These are phyloP conservation scores for Cephus cinctus DNA, from an alignment of 1,140 invertebrate species.

Conservation along the genomic window DNA sequence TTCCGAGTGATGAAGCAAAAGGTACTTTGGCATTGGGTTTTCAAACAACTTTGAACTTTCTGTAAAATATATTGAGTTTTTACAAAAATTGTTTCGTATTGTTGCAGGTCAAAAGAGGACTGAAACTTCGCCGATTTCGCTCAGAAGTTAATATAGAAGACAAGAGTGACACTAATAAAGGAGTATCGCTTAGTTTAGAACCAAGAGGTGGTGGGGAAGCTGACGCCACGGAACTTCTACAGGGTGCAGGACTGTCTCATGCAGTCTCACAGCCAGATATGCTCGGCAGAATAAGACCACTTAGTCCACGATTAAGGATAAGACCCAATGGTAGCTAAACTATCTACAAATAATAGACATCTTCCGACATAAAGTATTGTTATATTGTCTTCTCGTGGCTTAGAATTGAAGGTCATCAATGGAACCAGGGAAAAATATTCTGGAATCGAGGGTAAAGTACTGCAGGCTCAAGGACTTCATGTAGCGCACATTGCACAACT, in stretches of 20 bases:
- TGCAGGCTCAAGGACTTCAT: slow-evolving; percentile 51
- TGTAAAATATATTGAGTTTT: neutral
- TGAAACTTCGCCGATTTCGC: slow-evolving; percentile 49
- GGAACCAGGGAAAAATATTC: slow-evolving; percentile 44
- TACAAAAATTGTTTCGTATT: neutral
- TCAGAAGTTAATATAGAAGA: slow-evolving; percentile 54
- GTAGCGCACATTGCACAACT: slow-evolving; percentile 47
- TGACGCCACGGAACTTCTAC: slow-evolving; percentile 49
- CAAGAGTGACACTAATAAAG: slow-evolving; percentile 37
- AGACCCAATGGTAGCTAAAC: slow-evolving; percentile 39
- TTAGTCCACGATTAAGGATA: slow-evolving; percentile 36
- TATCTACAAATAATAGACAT: no score
- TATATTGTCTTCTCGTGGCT: neutral
- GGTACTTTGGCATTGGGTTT: slow-evolving; percentile 22
- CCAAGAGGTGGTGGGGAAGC: slow-evolving; percentile 47
- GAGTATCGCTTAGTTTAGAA: slow-evolving; percentile 43
- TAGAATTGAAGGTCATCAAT: slow-evolving; percentile 40
- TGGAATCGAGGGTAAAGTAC: slow-evolving; percentile 48
- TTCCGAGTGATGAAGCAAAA: slow-evolving; percentile 52
- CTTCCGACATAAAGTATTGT: no score
- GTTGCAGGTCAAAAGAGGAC: slow-evolving; percentile 46
- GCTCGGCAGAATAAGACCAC: slow-evolving; percentile 37
- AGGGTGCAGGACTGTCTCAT: slow-evolving; percentile 42
- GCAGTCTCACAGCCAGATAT: slow-evolving; percentile 54
- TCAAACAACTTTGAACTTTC: neutral